Evolutionary conservation across 2,797 vertebrate species (phyloP).

Genomic region (Paramormyrops hopkinsi): DNA sequence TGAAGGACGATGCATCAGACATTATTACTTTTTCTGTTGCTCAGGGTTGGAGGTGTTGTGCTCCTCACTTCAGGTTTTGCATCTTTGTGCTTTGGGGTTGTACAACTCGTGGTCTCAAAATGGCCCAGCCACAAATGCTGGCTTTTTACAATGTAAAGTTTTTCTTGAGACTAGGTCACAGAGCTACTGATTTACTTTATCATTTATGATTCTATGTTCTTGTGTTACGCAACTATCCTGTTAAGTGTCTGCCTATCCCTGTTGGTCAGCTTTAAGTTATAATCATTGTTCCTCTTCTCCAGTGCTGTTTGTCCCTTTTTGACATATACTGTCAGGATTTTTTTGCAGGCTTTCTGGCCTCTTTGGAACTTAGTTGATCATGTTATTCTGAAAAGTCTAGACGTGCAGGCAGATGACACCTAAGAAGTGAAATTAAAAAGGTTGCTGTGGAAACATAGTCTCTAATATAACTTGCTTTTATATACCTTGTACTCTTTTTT

Average conservation of each 20-base stretch:
- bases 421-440: background rate
- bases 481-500: background rate
- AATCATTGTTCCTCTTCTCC: background rate
- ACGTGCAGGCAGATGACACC: background rate
- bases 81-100: background rate
- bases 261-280: background rate
- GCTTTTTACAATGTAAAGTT: background rate
- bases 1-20: background rate
- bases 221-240: background rate
- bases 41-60: background rate
- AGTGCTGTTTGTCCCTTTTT: background rate
- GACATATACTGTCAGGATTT: background rate
- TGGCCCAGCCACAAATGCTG: background rate
- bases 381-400: background rate
- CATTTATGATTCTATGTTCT: background rate
- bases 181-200: background rate
- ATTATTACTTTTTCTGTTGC: background rate
- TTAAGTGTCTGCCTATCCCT: background rate
- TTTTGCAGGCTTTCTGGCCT: background rate
- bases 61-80: background rate
- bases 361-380: background rate
- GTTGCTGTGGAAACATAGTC: background rate
- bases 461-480: background rate
- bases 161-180: background rate
- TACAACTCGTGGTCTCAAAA: background rate